A percentile compares a stretch with the other conserved stretches of the same genome.
These are phyloP conservation scores for Agrotis ipsilon DNA, from an alignment of 2,888 invertebrate genomes.

Conservation along the genomic window DNA sequence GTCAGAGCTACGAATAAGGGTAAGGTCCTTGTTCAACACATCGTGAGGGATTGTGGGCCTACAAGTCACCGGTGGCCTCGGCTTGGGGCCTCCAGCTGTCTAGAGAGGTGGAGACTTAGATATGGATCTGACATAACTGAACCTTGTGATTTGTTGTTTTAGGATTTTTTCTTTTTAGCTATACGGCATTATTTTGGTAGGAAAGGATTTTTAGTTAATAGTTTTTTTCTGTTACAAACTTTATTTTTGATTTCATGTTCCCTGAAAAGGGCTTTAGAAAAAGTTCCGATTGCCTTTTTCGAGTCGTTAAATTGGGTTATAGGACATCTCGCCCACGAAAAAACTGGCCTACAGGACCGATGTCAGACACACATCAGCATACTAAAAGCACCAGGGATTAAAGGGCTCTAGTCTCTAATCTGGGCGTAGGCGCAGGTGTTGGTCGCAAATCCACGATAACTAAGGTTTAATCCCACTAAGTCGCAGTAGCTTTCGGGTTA, in stretches of 20 bases:
- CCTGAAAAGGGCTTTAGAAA: background rate
- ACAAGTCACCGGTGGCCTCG: conserved; percentile 18
- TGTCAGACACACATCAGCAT: conserved; percentile 8
- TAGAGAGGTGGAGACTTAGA: conserved; percentile 1
- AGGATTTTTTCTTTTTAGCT: background rate
- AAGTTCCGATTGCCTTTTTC: background rate
- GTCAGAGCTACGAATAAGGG: conserved; percentile 44
- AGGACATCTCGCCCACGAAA: too few relatives aligned
- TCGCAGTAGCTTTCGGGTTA: conserved; percentile 19
- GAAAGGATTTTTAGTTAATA: too few relatives aligned
- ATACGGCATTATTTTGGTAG: background rate
- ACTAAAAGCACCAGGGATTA: conserved; percentile 21
- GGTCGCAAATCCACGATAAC: conserved; percentile 46
- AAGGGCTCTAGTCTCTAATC: conserved; percentile 25
- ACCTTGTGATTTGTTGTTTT: conserved; percentile 15
- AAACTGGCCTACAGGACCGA: too few relatives aligned
- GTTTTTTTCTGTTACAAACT: too few relatives aligned
- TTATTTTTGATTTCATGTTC: background rate
- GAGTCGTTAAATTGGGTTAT: too few relatives aligned
- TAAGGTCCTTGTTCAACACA: conserved; percentile 15
- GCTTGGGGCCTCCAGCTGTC: too few relatives aligned
- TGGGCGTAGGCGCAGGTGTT: conserved; percentile 44
- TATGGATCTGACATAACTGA: conserved; percentile 26
- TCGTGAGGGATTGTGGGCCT: background rate
- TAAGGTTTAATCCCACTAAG: conserved; percentile 42